Evolutionary conservation across 2,797 vertebrate species (phyloP).

Genomic region (Pseudochirops cupreus): DNA sequence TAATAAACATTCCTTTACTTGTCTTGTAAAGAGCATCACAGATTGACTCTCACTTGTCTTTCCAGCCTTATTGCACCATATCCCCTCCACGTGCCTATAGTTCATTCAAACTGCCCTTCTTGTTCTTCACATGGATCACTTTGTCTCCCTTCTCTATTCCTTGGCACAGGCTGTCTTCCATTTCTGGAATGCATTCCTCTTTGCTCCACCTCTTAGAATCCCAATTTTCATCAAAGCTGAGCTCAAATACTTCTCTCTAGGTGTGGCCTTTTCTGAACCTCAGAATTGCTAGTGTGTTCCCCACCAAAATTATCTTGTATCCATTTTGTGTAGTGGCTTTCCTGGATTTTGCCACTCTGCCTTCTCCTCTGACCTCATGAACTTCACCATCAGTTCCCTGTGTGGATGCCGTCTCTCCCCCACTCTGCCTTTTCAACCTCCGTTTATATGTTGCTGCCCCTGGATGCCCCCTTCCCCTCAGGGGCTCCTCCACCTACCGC

Average conservation of each 20-base stretch:
- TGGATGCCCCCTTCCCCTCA: background rate
- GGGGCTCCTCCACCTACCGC: too few relatives aligned
- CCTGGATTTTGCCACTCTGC: background rate
- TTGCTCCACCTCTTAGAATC: background rate
- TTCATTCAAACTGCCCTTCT: background rate
- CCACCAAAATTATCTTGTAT: background rate
- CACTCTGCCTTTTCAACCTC: background rate
- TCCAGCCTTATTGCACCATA: background rate
- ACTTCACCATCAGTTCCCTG: background rate
- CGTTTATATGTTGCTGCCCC: background rate
- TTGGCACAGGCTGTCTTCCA: background rate
- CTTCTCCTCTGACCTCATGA: background rate
- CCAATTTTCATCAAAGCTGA: background rate
- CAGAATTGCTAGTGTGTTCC: background rate
- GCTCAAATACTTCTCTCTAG: background rate
- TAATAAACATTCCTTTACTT: background rate
- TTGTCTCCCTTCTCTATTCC: background rate
- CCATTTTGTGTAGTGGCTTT: background rate
- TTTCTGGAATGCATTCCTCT: background rate
- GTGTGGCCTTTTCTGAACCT: background rate
- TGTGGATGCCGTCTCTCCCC: background rate
- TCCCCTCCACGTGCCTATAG: background rate
- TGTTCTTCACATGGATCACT: background rate
- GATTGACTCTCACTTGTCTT: background rate
- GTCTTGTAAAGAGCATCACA: background rate